phyloP scores from a whole-genome alignment of 2,888 invertebrate genomes.

The Diachrysia chrysitis region DNA sequence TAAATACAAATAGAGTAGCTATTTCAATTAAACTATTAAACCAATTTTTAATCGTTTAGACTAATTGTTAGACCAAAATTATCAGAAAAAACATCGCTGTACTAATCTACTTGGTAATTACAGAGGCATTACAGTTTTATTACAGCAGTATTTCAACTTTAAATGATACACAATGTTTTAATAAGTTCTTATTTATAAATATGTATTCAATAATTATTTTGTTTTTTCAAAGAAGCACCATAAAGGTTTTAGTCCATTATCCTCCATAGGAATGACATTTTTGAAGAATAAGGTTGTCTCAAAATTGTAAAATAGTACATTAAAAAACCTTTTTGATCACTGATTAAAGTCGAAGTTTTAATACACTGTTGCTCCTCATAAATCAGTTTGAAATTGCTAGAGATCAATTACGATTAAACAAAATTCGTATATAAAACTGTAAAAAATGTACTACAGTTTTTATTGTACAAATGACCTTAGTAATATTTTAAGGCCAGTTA shows the following conservation, averaged over 20 bases:
- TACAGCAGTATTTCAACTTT: background rate
- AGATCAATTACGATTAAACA: conserved; percentile 19
- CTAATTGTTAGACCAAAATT: background rate
- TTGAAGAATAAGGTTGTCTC: too few relatives aligned
- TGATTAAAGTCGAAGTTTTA: background rate
- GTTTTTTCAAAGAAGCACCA: too few relatives aligned
- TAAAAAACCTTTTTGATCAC: background rate
- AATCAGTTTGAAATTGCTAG: background rate
- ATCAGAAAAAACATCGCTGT: background rate
- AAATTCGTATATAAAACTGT: conserved; percentile 31
- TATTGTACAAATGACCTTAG: conserved; percentile 42
- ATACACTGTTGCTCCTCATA: background rate
- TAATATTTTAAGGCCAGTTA: conserved; percentile 23
- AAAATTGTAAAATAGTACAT: background rate
- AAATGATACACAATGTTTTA: background rate
- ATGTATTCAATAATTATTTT: too few relatives aligned
- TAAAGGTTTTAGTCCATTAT: too few relatives aligned
- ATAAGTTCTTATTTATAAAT: background rate
- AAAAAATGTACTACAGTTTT: conserved; percentile 24
- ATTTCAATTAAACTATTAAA: background rate
- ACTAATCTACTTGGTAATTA: background rate
- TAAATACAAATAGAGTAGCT: too few relatives aligned
- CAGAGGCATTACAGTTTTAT: too few relatives aligned
- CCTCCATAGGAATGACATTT: too few relatives aligned
- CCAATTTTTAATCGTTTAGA: background rate